Conservation (phyloP, 2,888 invertebrate species). For the Thereva unica region DNA sequence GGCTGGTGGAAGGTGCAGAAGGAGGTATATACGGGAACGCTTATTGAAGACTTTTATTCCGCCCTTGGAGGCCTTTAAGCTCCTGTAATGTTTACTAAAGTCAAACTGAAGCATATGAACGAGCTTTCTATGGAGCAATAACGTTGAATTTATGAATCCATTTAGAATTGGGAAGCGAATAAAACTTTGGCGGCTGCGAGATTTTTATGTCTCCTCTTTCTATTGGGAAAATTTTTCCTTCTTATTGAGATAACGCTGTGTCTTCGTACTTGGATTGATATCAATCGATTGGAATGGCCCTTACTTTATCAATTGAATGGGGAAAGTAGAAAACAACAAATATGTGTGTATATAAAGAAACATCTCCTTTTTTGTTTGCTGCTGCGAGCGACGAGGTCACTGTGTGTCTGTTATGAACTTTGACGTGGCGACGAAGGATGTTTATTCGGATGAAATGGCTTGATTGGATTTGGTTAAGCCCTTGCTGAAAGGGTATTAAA, state of each 20-base stretch:
- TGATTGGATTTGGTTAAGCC: no score
- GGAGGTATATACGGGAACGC: neutral
- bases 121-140: conserved; percentile 23
- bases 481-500: no score
- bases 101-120: conserved; percentile 19
- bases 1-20: neutral
- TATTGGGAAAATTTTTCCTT: conserved; percentile 14
- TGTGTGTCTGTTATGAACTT: no score
- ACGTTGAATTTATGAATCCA: conserved; percentile 24
- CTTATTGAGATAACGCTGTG: conserved; percentile 15
- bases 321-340: no score
- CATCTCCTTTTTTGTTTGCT: no score
- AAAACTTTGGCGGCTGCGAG: conserved; percentile 23
- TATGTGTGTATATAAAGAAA: no score
- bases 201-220: conserved; percentile 12
- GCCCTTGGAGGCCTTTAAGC: conserved; percentile 6
- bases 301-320: conserved; percentile 8
- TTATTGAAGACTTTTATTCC: neutral
- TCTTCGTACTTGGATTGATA: conserved; percentile 9
- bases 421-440: no score
- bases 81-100: conserved; percentile 19
- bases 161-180: conserved; percentile 18
- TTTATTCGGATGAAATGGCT: no score
- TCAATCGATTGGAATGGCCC: conserved; percentile 10
- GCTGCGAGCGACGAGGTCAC: no score